These are phyloP conservation scores for Patiria pectinifera DNA, from an alignment of 53 echinoderm and acorn worm genomes.

Conservation along the genomic window DNA sequence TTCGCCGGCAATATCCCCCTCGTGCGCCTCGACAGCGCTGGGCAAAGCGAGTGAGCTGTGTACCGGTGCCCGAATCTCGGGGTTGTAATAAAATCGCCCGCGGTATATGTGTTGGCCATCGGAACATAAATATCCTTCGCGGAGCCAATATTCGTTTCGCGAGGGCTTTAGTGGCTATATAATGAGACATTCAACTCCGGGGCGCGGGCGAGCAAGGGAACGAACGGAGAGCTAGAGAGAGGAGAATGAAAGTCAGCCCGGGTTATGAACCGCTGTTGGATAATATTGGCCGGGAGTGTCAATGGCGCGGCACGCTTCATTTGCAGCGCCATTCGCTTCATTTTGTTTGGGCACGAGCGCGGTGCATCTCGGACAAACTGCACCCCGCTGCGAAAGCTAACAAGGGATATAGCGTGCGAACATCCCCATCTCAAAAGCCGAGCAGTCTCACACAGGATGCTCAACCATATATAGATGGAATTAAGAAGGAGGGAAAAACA, in stretches of 20 bases:
- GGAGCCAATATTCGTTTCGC: conserved; percentile 60
- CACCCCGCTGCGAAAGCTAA: conserved; percentile 38
- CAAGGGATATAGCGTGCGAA: conserved; percentile 17
- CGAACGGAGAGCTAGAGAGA: too few species aligned
- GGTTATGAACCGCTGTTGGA: conserved; percentile 40
- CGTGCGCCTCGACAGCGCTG: neutral
- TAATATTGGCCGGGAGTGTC: conserved; percentile 41
- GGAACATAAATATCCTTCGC: conserved; percentile 66
- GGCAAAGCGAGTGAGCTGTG: neutral
- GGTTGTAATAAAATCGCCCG: conserved; percentile 60
- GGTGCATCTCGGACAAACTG: conserved; percentile 18
- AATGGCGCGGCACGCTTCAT: conserved; percentile 49
- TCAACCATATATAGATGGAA: neutral
- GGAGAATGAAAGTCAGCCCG: conserved; percentile 38
- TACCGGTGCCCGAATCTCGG: conserved; percentile 2
- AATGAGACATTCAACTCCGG: conserved; percentile 51
- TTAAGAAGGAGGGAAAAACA: neutral
- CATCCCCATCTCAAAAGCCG: neutral
- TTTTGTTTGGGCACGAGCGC: conserved; percentile 40
- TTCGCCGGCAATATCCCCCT: conserved; percentile 16
- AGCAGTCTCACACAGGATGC: neutral
- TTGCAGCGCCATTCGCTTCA: conserved; percentile 19
- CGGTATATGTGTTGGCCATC: conserved; percentile 62
- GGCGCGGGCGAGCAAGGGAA: conserved; percentile 20
- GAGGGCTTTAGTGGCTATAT: conserved; percentile 56